Evolutionary conservation across 2,888 invertebrate genomes (phyloP).

Genomic region (Bugula neritina): DNA sequence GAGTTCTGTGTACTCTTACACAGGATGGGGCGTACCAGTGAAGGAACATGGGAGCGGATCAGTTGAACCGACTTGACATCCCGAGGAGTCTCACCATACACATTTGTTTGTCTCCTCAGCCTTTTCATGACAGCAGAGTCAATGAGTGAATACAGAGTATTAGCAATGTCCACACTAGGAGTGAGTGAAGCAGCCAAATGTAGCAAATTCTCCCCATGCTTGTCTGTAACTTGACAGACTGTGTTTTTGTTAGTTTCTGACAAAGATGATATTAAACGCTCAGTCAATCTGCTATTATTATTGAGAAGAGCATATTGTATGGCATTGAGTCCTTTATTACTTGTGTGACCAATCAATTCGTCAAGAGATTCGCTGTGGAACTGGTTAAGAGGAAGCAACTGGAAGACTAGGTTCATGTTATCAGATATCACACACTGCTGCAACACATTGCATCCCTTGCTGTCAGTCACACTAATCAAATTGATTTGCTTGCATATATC

Average conservation of each 20-base stretch:
- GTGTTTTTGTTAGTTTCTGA: not conserved
- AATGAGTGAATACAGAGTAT: not conserved
- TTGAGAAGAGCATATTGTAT: not conserved
- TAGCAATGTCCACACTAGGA: not conserved
- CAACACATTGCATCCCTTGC: not conserved
- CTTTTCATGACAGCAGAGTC: not conserved
- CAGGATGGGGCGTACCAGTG: not conserved
- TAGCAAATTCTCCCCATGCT: not conserved
- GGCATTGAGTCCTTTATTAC: not conserved
- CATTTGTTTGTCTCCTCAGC: not conserved
- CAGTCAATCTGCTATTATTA: not conserved
- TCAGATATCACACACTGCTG: not conserved
- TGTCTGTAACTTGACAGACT: not conserved
- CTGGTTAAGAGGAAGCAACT: not conserved
- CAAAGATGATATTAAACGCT: not conserved
- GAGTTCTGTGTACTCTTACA: not conserved
- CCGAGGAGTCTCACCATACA: not conserved
- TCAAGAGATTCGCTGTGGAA: not conserved
- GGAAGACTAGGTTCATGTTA: not conserved
- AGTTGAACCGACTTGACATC: not conserved
- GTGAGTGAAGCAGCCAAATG: not conserved
- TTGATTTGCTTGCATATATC: not conserved
- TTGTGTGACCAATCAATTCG: not conserved
- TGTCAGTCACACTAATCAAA: not conserved
- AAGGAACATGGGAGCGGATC: not conserved